These are phyloP conservation scores for Synanthedon andrenaeformis DNA, from an alignment of 2,888 invertebrate species.

Conservation along the genomic window DNA sequence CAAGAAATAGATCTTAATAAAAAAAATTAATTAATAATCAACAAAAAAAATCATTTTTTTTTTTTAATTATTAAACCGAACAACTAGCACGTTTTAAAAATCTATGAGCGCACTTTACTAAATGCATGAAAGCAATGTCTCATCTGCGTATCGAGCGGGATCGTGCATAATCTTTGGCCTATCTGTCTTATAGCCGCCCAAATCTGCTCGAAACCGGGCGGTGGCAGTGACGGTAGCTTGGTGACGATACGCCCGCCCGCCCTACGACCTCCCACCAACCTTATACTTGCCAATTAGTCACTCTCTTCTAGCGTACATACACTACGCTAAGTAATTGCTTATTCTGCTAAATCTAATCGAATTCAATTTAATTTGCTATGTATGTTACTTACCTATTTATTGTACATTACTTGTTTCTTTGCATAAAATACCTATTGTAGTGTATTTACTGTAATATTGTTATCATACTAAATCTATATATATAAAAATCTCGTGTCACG, in stretches of 20 bases:
- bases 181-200: constrained; percentile 30
- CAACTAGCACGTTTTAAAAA: no score
- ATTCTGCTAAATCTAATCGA: constrained; percentile 2
- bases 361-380: constrained; percentile 2
- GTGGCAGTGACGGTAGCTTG: background rate
- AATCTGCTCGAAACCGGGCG: constrained; percentile 30
- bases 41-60: no score
- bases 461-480: no score
- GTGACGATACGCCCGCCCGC: constrained; percentile 18
- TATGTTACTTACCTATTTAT: constrained; percentile 3
- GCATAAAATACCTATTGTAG: no score
- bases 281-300: background rate
- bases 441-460: no score
- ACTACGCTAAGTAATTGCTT: constrained; percentile 4
- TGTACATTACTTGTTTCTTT: no score
- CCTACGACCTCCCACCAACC: constrained; percentile 17
- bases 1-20: no score
- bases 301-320: background rate
- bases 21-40: no score
- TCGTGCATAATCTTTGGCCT: constrained; percentile 22
- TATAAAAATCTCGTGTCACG: no score
- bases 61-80: no score
- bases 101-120: no score
- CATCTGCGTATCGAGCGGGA: background rate
- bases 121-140: background rate